A percentile compares a stretch with the other conserved stretches of the same genome.
Evolutionary conservation across 2,888 invertebrate genomes (phyloP).

Genomic region (Mythimna albipuncta): DNA sequence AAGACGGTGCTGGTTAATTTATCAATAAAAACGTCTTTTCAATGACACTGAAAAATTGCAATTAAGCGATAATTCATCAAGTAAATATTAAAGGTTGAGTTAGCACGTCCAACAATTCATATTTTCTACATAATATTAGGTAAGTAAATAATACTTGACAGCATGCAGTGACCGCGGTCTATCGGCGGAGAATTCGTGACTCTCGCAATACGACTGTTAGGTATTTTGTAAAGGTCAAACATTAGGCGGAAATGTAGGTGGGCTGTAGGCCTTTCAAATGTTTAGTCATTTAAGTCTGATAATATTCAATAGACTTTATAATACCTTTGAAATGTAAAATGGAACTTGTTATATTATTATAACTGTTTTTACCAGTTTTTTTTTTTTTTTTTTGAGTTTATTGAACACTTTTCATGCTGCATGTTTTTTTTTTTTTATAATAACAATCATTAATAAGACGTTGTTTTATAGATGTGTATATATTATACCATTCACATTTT

Average conservation of each 20-base stretch:
- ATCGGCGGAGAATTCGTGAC: conserved; percentile 35
- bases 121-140: conserved; percentile 27
- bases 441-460: no score
- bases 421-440: not conserved
- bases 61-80: conserved; percentile 28
- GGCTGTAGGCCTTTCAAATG: not conserved
- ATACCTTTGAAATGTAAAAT: not conserved
- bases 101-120: not conserved
- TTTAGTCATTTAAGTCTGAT: no score
- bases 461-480: no score
- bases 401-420: not conserved
- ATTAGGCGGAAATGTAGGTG: conserved; percentile 21
- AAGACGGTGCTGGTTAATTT: no score
- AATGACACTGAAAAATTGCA: conserved; percentile 1
- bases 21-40: no score
- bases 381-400: not conserved
- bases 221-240: conserved; percentile 45
- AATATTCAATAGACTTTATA: not conserved
- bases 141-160: conserved; percentile 46
- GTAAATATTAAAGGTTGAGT: conserved; percentile 2
- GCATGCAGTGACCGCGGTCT: conserved; percentile 23
- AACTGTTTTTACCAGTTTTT: no score
- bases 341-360: not conserved
- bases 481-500: no score
- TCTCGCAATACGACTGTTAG: conserved; percentile 36